A percentile compares a stretch with the other conserved stretches of the same genome.
phyloP scores from a whole-genome alignment of 2,113 vertebrate genomes.

The Neoarius graeffei region DNA sequence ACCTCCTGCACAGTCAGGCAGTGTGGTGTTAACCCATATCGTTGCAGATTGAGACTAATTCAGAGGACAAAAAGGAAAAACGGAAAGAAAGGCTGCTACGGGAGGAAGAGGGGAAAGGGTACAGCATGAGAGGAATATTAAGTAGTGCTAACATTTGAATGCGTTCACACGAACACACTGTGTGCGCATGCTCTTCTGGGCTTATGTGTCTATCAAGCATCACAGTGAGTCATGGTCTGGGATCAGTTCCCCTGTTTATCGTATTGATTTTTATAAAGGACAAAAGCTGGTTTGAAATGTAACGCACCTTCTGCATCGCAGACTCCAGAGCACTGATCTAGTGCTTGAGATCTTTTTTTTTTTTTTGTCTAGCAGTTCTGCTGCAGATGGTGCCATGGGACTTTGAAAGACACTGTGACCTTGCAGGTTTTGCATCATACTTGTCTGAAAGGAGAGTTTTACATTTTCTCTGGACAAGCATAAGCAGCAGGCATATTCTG shows the following conservation, averaged over 20 bases:
- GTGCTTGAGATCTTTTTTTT: background rate
- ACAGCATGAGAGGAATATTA: conserved; percentile 41
- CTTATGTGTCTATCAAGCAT: background rate
- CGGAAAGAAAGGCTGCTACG: background rate
- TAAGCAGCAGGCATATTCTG: background rate
- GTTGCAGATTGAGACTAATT: background rate
- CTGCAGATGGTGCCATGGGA: conserved; percentile 30
- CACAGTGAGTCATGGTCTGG: background rate
- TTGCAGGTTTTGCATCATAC: background rate
- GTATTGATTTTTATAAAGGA: background rate
- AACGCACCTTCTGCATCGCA: background rate
- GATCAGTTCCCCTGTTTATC: background rate
- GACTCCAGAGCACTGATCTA: background rate
- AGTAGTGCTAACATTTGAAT: background rate
- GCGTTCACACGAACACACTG: background rate
- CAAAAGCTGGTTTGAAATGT: conserved; percentile 3
- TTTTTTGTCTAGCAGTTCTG: background rate
- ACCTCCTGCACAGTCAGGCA: background rate
- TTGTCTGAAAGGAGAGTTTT: background rate
- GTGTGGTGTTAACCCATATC: conserved; percentile 19
- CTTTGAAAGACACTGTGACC: conserved; percentile 22
- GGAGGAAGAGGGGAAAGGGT: background rate
- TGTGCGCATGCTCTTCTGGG: background rate
- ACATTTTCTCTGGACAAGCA: background rate
- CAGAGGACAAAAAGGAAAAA: background rate